These are phyloP conservation scores for Mythimna impura DNA, from an alignment of 2,888 invertebrate species.

Conservation along the genomic window DNA sequence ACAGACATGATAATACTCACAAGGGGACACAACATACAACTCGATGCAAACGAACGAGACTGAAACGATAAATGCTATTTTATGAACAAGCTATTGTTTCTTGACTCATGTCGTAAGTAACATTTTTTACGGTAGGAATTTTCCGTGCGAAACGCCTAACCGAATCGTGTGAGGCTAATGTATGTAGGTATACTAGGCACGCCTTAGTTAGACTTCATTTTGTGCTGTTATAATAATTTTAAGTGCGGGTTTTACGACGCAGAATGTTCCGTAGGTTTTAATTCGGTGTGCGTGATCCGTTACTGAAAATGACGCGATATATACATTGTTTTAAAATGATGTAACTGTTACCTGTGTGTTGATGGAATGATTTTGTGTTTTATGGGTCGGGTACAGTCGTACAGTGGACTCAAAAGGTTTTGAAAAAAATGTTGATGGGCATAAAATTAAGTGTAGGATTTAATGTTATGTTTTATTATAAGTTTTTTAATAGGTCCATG, in stretches of 20 bases:
- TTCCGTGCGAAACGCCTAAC: slow-evolving; percentile 57
- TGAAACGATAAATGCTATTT: slow-evolving; percentile 53
- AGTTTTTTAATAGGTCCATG: too few relatives aligned
- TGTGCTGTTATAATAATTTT: slow-evolving; percentile 31
- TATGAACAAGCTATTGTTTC: slow-evolving; percentile 60
- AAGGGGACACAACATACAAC: slow-evolving; percentile 11
- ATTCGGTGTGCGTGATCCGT: background rate
- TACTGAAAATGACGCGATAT: background rate
- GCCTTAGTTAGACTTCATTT: slow-evolving; percentile 22
- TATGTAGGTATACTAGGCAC: slow-evolving; percentile 20
- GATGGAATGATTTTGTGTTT: background rate
- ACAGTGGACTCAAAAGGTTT: too few relatives aligned
- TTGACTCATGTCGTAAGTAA: slow-evolving; percentile 44
- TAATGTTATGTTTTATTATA: too few relatives aligned
- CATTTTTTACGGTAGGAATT: slow-evolving; percentile 62
- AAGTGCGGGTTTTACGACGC: slow-evolving; percentile 23
- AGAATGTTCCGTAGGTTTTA: slow-evolving; percentile 25
- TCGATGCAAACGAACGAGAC: slow-evolving; percentile 44
- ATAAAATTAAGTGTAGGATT: too few relatives aligned
- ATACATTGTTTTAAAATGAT: background rate
- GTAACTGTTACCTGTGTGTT: background rate
- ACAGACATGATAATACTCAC: slow-evolving; percentile 15
- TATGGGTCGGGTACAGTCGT: background rate
- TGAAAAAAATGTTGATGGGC: too few relatives aligned
- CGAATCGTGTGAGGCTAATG: slow-evolving; percentile 37